Base-by-base conservation (phyloP, 2,888 invertebrate genomes). In the Cylloceria caligata region DNA sequence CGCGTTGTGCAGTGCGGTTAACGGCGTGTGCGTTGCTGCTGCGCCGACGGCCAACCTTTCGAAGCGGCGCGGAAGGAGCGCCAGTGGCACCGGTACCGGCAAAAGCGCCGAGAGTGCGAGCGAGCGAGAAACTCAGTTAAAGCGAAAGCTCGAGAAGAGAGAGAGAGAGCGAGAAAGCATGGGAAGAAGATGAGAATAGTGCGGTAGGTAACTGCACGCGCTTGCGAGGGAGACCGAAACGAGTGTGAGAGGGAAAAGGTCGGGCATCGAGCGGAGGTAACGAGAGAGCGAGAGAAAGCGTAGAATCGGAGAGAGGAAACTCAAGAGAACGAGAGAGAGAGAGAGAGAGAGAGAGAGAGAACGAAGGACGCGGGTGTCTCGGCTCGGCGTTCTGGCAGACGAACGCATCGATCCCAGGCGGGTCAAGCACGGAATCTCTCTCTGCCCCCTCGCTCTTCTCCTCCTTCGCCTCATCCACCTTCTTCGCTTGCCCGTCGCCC, bases 321-420 rank as follows among this genome's bases (percentile, higher is more conserved):
- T 24, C 68, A 69, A 73, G 64, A 52, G 75, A 73, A 68, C 67
- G 77, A 74, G 87, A 83, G 86, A 80, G 83, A 80, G n/a, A 73
- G 64, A 52, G 75, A 73, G 64, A 62, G 77, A 74, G 87, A 83
- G 86, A 80, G 83, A 85, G 83, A 80, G 84, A 84, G 88, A 88
- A 90, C 89, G 90, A 90, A 90, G 90, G 90, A 91, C 90, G 90
- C 89, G 89, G 90, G 90, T 91, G 91, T 92, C 91, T 91, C 91
- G 87, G 85, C 87, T 87, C 86, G 89, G 89, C 89, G 91, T 91
- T 91, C 91, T 91, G 92, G 92, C 92, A 92, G 92, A 92, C 92
- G 92, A 92, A 92, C 92, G 92, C 92, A 92, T 92, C 92, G 92
- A 92, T 92, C 92, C 92, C 92, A 91, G 92, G 92, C 92, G 91